A percentile compares a stretch with the other conserved stretches of the same genome.
Evolutionary conservation across 2,888 invertebrate genomes (phyloP).

Genomic region (Exocentrus adspersus): DNA sequence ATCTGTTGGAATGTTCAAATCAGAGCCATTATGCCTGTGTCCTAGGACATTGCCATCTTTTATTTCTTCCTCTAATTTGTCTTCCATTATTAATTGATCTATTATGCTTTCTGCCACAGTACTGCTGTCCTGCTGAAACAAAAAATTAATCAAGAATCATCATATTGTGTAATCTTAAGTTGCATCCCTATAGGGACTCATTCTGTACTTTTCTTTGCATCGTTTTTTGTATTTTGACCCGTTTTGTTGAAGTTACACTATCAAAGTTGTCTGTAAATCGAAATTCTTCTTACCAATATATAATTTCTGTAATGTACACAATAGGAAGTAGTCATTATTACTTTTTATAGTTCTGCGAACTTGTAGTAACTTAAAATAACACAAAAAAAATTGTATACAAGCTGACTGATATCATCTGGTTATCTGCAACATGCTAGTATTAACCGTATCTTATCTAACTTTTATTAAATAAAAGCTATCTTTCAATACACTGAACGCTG

Average conservation of each 20-base stretch:
- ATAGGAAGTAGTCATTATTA: background rate
- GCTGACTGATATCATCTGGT: background rate
- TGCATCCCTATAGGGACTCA: too few species aligned
- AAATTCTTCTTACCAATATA: background rate
- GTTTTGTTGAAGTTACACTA: too few species aligned
- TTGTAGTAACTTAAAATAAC: background rate
- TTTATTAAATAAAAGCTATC: background rate
- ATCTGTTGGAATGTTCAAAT: constrained; percentile 72
- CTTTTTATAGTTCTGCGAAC: background rate
- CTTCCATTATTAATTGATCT: constrained; percentile 52
- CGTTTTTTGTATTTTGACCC: too few species aligned
- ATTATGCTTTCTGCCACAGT: constrained; percentile 29
- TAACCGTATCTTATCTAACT: constrained; percentile 10
- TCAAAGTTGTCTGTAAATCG: too few species aligned
- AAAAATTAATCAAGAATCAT: background rate
- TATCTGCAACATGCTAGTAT: constrained; percentile 4
- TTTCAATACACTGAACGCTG: background rate
- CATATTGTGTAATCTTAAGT: too few species aligned
- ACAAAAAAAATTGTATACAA: too few species aligned
- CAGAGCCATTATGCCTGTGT: constrained; percentile 31
- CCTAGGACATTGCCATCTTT: constrained; percentile 24
- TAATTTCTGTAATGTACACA: constrained; percentile 12
- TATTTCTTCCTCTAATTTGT: constrained; percentile 37
- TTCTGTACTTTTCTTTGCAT: too few species aligned
- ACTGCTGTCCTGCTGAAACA: constrained; percentile 39